Evolutionary conservation across 2,888 invertebrate species (phyloP), one percentile per base, ranked within the genome.

Genomic region (Tridacna gigas): DNA sequence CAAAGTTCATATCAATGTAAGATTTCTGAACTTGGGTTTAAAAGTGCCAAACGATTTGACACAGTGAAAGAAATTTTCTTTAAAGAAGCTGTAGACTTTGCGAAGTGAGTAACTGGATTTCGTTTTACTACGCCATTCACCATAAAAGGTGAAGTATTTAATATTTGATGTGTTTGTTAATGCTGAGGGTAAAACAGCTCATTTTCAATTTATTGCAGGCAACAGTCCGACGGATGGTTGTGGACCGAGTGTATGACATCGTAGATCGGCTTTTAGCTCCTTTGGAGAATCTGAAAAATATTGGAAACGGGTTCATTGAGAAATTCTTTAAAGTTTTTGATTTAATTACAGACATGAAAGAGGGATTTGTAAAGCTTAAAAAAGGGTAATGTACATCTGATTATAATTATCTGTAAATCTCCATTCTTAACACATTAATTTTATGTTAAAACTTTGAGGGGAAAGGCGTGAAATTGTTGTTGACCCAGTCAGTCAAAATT

Each of bases 311-410:
- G 7, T 77, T 67, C 28, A 0, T 77, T 22, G 56, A 61, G 12
- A n/a, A n/a, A n/a, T n/a, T n/a, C n/a, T n/a, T n/a, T n/a, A 48
- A 77, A 0, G 26, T 77, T 28, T 51, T 67, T 26, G 28, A 67
- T 7, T 60, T 77, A 9, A 56, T 77, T 7, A 26, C 26, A n/a
- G 56, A 77, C 18, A 26, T 77, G 9, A 77, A 67, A 25, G 60
- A 56, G 28, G 77, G 67, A 5, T 66, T 28, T 45, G n/a, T 47
- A 2, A 67, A 25, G 28, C 28, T 77, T 7, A 77, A 66, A 22
- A 67, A 20, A 28, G 77, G 77, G 77, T 77, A 77, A 76, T 63
- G 60, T 25, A 11, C 18, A 61, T 15, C 51, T 51, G 18, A 13
- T 13, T 51, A 13, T 51, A 13, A 51, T 18, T 51, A 13, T 18